Conservation (phyloP, 2,888 invertebrate species). For the Ecdyonurus torrentis region DNA sequence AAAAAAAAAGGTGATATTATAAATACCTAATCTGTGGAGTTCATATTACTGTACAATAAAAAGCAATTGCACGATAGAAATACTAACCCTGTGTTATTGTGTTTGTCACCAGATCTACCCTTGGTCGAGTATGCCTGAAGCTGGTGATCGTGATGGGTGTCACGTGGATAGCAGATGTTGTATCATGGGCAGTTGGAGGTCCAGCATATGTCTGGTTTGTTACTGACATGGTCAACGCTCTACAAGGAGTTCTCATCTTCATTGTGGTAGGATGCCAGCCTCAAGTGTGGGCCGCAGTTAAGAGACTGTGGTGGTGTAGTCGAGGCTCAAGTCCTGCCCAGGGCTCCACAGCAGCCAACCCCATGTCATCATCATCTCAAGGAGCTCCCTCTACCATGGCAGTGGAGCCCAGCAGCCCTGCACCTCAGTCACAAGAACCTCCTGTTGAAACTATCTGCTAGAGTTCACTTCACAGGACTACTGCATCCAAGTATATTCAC, state of each 20-base stretch:
- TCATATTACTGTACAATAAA: no score
- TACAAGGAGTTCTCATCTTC: conserved; percentile 79
- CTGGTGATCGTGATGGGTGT: conserved; percentile 69
- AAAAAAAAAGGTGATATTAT: no score
- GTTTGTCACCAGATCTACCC: conserved; percentile 61
- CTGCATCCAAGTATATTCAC: no score
- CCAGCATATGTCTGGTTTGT: conserved; percentile 68
- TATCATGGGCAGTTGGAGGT: conserved; percentile 70
- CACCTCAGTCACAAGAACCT: not conserved
- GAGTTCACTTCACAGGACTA: not conserved
- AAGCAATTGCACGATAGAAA: no score
- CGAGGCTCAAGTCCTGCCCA: not conserved
- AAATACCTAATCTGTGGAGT: no score
- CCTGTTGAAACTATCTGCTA: not conserved
- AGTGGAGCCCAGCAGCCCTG: not conserved
- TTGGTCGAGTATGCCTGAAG: conserved; percentile 72
- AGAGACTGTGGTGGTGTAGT: conserved; percentile 40
- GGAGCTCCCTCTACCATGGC: not conserved
- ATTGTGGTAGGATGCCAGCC: conserved; percentile 79
- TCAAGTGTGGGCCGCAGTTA: conserved; percentile 53
- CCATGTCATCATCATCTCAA: not conserved
- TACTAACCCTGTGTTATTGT: conserved; percentile 22
- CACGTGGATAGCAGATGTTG: conserved; percentile 60
- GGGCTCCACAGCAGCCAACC: not conserved
- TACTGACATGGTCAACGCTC: conserved; percentile 68